A percentile compares a stretch with the other conserved stretches of the same genome.
Evolutionary conservation across 2,888 invertebrate genomes (phyloP).

Genomic region (Dryobotodes eremita): DNA sequence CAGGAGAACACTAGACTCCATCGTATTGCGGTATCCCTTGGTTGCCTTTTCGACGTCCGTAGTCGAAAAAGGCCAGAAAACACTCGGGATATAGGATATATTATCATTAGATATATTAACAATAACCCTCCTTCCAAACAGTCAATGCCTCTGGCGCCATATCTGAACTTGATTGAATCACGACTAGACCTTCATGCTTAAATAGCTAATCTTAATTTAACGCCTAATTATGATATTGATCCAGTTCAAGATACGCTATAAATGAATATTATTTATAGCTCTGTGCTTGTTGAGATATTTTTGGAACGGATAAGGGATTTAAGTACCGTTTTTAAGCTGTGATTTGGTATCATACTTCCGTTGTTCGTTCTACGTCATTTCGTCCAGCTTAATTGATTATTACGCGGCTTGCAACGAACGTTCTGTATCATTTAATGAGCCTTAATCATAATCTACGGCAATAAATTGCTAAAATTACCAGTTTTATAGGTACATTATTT

Average conservation of each 20-base stretch:
- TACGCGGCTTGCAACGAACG: background rate
- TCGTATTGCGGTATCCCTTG: too few species aligned
- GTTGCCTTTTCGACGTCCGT: too few species aligned
- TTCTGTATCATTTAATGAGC: slow-evolving; percentile 9
- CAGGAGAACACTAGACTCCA: too few species aligned
- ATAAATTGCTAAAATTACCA: too few species aligned
- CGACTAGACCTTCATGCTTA: slow-evolving; percentile 28
- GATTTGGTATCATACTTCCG: slow-evolving; percentile 8
- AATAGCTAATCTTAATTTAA: slow-evolving; percentile 49
- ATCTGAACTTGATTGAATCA: slow-evolving; percentile 45
- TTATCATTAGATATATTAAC: background rate
- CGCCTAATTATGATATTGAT: background rate
- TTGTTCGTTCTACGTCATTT: background rate
- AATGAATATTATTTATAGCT: slow-evolving; percentile 3
- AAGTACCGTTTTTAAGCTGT: background rate
- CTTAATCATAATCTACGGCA: background rate
- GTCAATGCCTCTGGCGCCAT: slow-evolving; percentile 45
- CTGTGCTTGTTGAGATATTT: background rate
- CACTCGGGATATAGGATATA: background rate
- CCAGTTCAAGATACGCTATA: slow-evolving; percentile 28
- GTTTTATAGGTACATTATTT: too few species aligned
- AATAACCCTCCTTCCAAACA: background rate
- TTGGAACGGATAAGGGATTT: background rate
- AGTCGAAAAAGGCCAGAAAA: too few species aligned
- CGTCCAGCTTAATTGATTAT: slow-evolving; percentile 15